Evolutionary conservation across 2,797 vertebrate species (phyloP).

Genomic region (Hippocampus kuda): DNA sequence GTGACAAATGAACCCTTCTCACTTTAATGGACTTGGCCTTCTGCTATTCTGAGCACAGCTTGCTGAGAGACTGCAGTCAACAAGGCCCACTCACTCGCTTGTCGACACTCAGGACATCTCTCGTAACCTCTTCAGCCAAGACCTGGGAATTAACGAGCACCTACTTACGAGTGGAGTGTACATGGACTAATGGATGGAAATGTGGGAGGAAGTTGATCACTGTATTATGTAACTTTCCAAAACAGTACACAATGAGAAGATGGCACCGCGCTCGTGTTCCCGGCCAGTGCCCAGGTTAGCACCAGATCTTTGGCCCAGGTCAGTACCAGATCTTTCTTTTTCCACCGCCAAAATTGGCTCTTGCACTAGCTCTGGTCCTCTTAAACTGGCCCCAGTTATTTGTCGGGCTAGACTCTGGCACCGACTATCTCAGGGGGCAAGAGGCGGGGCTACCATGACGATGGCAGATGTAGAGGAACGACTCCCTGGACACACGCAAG

Average conservation of each 20-base stretch:
- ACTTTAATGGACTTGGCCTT: conserved; percentile 65
- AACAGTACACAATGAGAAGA: conserved; percentile 24
- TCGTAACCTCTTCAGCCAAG: conserved; percentile 48
- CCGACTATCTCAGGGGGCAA: too few species aligned
- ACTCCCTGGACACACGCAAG: too few species aligned
- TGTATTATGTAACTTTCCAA: conserved; percentile 25
- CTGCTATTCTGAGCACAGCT: conserved; percentile 46
- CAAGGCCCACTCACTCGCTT: conserved; percentile 49
- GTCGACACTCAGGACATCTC: conserved; percentile 35
- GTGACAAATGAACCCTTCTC: conserved; percentile 64
- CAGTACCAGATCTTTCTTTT: too few species aligned
- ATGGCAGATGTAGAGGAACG: too few species aligned
- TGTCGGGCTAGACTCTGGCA: too few species aligned
- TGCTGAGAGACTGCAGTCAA: conserved; percentile 52
- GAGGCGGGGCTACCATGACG: too few species aligned
- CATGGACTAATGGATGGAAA: conserved; percentile 32
- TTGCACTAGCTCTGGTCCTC: too few species aligned
- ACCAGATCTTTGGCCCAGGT: too few species aligned
- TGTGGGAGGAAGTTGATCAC: conserved; percentile 33
- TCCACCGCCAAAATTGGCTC: too few species aligned
- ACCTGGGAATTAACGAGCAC: conserved; percentile 52
- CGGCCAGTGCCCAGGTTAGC: too few species aligned
- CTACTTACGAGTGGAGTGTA: conserved; percentile 35
- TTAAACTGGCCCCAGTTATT: too few species aligned
- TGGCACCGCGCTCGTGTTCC: neutral